phyloP scores from a whole-genome alignment of 2,888 invertebrate genomes.

The Chromoteleia sp. region DNA sequence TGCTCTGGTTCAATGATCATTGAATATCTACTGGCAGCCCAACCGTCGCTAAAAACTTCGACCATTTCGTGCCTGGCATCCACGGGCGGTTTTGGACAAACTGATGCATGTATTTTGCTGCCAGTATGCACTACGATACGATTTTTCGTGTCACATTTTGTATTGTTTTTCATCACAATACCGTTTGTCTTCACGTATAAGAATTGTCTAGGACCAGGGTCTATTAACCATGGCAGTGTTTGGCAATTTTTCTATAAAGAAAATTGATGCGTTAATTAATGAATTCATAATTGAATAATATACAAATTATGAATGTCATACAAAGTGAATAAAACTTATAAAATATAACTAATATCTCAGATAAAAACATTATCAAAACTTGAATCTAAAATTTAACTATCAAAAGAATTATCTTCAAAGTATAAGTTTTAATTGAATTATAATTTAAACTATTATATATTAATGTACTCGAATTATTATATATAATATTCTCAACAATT shows the following conservation, averaged over 20 bases:
- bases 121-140: conserved; percentile 92
- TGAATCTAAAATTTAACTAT: too few species aligned
- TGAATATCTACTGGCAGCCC: conserved; percentile 86
- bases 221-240: conserved; percentile 92
- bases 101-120: conserved; percentile 87
- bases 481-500: too few species aligned
- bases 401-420: too few species aligned
- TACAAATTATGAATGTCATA: too few species aligned
- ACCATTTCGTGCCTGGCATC: conserved; percentile 88
- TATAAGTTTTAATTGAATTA: too few species aligned
- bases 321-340: too few species aligned
- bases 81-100: conserved; percentile 87
- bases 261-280: too few species aligned
- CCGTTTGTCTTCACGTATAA: conserved; percentile 92
- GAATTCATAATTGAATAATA: too few species aligned
- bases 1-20: conserved; percentile 85
- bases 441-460: too few species aligned
- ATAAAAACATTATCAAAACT: too few species aligned
- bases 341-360: too few species aligned
- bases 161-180: conserved; percentile 86
- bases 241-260: conserved; percentile 91
- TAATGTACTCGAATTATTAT: too few species aligned
- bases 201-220: conserved; percentile 90
- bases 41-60: conserved; percentile 94
- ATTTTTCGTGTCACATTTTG: conserved; percentile 90